A percentile compares a stretch with the other conserved stretches of the same genome.
phyloP scores from a whole-genome alignment of 2,888 invertebrate genomes.

The Meliscaeva auricollis region DNA sequence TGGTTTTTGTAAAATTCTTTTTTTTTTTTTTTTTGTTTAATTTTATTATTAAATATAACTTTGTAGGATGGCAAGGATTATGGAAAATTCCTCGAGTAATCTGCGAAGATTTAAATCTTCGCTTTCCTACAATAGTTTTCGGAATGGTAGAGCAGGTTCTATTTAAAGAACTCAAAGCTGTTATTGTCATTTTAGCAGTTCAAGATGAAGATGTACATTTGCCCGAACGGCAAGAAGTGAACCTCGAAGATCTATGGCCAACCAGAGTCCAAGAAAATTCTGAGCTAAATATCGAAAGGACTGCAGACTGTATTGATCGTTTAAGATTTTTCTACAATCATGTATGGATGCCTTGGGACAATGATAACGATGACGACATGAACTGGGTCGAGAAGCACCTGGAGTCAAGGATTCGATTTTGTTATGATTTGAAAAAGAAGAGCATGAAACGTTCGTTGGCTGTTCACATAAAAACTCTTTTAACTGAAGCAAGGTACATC shows the following conservation, averaged over 20 bases:
- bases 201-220: constrained; percentile 86
- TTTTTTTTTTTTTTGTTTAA: background rate
- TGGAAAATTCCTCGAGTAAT: constrained; percentile 87
- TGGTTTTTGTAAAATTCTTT: constrained; percentile 23
- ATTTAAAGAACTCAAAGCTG: constrained; percentile 84
- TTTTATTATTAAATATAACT: constrained; percentile 63
- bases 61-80: constrained; percentile 88
- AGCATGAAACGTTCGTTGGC: constrained; percentile 85
- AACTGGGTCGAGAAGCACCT: constrained; percentile 86
- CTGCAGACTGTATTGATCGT: constrained; percentile 86
- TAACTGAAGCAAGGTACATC: constrained; percentile 86
- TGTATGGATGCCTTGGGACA: constrained; percentile 88
- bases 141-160: constrained; percentile 85
- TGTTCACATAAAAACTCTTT: constrained; percentile 85
- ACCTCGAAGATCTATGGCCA: constrained; percentile 86
- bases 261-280: constrained; percentile 85
- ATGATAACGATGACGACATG: constrained; percentile 85
- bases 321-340: constrained; percentile 86
- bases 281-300: constrained; percentile 85
- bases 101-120: constrained; percentile 86
- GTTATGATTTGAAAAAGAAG: constrained; percentile 86
- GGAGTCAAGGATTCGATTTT: constrained; percentile 85
- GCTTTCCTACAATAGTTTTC: constrained; percentile 86
- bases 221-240: constrained; percentile 85
- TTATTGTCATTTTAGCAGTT: constrained; percentile 85